These are phyloP conservation scores for Panthera tigris DNA, from an alignment of 2,113 vertebrate genomes.

Conservation along the genomic window DNA sequence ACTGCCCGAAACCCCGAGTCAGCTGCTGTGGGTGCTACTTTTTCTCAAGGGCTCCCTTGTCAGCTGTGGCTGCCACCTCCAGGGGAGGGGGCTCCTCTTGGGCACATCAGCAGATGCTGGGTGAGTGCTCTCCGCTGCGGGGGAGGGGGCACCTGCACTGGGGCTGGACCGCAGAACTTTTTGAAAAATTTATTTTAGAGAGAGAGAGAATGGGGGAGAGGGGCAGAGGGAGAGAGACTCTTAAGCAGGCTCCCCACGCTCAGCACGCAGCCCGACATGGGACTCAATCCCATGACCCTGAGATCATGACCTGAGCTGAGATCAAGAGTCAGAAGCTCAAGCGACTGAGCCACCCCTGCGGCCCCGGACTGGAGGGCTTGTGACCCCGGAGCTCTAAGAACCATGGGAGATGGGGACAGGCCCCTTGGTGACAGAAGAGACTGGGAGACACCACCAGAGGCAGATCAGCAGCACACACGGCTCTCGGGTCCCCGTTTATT, in stretches of 20 bases:
- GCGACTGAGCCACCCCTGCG: too few species aligned
- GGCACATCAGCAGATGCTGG: background rate
- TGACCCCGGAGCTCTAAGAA: background rate
- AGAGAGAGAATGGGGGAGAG: too few species aligned
- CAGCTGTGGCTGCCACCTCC: background rate
- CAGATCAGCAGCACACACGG: background rate
- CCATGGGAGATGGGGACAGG: background rate
- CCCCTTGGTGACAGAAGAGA: background rate
- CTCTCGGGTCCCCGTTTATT: conserved; percentile 54
- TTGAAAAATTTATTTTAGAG: too few species aligned
- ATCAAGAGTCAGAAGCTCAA: too few species aligned
- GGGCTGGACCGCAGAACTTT: background rate
- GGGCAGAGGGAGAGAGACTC: too few species aligned
- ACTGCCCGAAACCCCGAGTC: background rate
- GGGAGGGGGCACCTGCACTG: accelerated
- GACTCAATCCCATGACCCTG: too few species aligned
- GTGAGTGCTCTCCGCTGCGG: background rate
- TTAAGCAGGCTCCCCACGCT: too few species aligned
- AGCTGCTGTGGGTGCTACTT: background rate
- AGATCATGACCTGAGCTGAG: too few species aligned
- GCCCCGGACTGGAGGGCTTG: background rate
- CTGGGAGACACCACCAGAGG: accelerated
- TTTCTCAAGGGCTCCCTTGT: background rate
- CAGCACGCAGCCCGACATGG: too few species aligned
- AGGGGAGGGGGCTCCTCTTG: background rate